Evolutionary conservation across 1,140 invertebrate genomes (phyloP), one percentile per base, ranked within the genome.

Genomic region (Ips typographus): DNA sequence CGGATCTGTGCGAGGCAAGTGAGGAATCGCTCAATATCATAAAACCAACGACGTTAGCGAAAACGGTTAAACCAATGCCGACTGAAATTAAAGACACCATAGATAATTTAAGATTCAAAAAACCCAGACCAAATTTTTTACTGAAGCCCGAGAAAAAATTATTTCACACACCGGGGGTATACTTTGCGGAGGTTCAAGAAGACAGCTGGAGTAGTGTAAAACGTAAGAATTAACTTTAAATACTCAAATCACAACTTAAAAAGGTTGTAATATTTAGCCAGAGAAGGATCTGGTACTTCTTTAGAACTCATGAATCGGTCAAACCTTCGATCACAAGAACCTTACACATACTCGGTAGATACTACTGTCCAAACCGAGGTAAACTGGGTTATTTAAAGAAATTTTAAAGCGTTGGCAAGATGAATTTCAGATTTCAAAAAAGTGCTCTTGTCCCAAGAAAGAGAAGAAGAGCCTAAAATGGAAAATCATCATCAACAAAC

Each of bases 401-500:
- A 22, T 22, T 22, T 22, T 22, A 22, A 22, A 22, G 22, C 0
- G 22, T 22, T 22, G 22, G 22, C 22, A 22, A n/a, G n/a, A 1
- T 47, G n/a, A 47, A 47, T 68, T 68, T 36, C 22, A 69, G 67
- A 51, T 63, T 41, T 57, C 59, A 8, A 56, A 62, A 36, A 7
- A n/a, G 37, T 55, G 51, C 52, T n/a, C 58, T 7, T 61, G 58
- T 42, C 40, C 38, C 39, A 62, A 68, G 57, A 68, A 62, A 47
- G 4, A n/a, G 1, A 61, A 68, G 37, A 68, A 64, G 55, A 68
- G 47, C 56, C 44, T 69, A 2, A 72, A 72, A 62, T 72, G 71
- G 71, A 72, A 72, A 57, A 72, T 72, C 8, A 68, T 72, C 38
- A 72, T 72, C 36, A 72, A 72, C n/a, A 72, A 72, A 49, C 66